Evolutionary conservation across 2,113 vertebrate species (phyloP).

Genomic region (Macheiramphus alcinus): DNA sequence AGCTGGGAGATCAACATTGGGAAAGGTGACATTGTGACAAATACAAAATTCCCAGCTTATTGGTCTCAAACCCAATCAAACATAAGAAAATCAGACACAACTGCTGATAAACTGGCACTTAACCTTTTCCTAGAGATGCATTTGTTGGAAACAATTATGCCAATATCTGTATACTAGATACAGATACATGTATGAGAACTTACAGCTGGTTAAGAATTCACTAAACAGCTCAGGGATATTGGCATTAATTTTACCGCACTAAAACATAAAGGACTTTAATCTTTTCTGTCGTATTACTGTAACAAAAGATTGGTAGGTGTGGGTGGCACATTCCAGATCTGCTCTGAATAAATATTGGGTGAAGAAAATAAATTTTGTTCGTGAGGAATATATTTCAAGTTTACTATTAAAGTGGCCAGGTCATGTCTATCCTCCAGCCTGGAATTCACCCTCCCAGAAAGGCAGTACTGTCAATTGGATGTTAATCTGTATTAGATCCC

Average conservation of each 20-base stretch:
- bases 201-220: background rate
- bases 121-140: background rate
- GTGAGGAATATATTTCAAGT: background rate
- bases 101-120: background rate
- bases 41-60: background rate
- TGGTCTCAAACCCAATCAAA: background rate
- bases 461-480: background rate
- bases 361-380: background rate
- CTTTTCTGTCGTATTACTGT: background rate
- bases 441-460: background rate
- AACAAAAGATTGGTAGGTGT: background rate
- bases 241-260: background rate
- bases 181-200: background rate
- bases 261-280: background rate
- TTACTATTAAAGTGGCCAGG: background rate
- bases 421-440: background rate
- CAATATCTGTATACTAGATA: background rate
- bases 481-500: background rate
- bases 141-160: background rate
- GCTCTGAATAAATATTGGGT: background rate
- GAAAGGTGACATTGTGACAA: background rate
- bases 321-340: background rate
- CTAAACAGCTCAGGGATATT: background rate
- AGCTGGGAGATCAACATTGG: background rate
- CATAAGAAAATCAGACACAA: background rate